Percentiles rank a stretch among this genome's conserved stretches.
phyloP scores from a whole-genome alignment of 2,888 invertebrate genomes.

The Malachius bipustulatus region DNA sequence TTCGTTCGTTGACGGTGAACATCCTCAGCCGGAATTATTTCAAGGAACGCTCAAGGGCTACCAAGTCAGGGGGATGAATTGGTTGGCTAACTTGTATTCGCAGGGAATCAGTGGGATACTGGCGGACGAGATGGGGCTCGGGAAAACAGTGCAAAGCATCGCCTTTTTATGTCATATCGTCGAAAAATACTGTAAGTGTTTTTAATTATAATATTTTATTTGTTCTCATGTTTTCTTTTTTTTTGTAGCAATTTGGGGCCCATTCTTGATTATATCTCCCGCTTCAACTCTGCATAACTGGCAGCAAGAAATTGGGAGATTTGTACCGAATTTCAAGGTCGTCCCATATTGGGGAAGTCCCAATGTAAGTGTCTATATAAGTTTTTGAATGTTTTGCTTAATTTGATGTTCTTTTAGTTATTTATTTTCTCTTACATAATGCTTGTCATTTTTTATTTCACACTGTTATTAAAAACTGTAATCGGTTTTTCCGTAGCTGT shows the following conservation, averaged over 20 bases:
- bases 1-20: conserved; percentile 46
- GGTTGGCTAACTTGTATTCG: conserved; percentile 89
- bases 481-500: too few species aligned
- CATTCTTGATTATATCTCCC: conserved; percentile 91
- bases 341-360: conserved; percentile 70
- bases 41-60: conserved; percentile 84
- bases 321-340: conserved; percentile 87
- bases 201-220: neutral
- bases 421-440: too few species aligned
- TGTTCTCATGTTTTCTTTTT: conserved; percentile 17
- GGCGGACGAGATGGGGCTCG: conserved; percentile 94
- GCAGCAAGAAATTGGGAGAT: conserved; percentile 92
- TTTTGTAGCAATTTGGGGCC: conserved; percentile 75
- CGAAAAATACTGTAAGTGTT: conserved; percentile 60
- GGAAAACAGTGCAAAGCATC: conserved; percentile 94
- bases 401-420: too few species aligned
- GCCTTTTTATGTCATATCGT: conserved; percentile 91
- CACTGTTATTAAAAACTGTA: too few species aligned
- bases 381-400: too few species aligned
- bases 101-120: conserved; percentile 93
- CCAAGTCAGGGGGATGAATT: conserved; percentile 92
- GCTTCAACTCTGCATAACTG: conserved; percentile 94
- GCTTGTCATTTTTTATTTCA: too few species aligned
- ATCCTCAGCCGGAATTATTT: conserved; percentile 78
- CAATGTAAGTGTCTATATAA: conserved; percentile 32